Base-by-base conservation (phyloP, 2,888 invertebrate genomes). In the Xylota segnis region DNA sequence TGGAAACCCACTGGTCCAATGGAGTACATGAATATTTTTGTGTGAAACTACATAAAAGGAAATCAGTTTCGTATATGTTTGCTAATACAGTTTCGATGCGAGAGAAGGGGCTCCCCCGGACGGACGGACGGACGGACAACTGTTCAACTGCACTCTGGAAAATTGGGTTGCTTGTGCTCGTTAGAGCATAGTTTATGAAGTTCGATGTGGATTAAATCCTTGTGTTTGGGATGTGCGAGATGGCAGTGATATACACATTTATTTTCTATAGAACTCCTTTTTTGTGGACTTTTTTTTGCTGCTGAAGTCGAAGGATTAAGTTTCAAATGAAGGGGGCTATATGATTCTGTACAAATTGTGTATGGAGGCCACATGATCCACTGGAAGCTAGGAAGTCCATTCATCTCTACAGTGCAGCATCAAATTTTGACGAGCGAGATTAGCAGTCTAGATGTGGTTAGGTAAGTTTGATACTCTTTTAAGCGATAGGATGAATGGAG, bases 91-190 rank as follows among this genome's bases (percentile, higher is more conserved):
- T 75, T 56, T 37, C 54, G 56, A 16, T 37, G 16, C 3, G 18
- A 10, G 50, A 29, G n/a, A n/a, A n/a, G n/a, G 10, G 16, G 16
- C 5, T 9, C 16, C 9, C 14, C 12, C 16, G 63, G 40, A n/a
- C 45, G 34, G 45, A 58, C 32, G 10, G 37, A 14, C 58, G 50
- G 1, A 9, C 23, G 23, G 6, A 1, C 23, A 23, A 32, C 14
- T 34, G 54, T 56, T 78, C 56, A 63, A 78, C 70, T 61, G 70
- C 78, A 71, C 78, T 78, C 63, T 54, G 78, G 45, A 27, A 78
- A 78, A 78, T 78, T 78, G 78, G 70, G 70, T 71, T 78, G 63
- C 61, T 45, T 7, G 43, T 43, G 68, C 37, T 75, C 23, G 70
- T 52, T 61, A 50, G 68, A 58, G 66, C 52, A 23, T 59, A n/a